Base-by-base conservation (phyloP, 1,140 invertebrate species). In the Caenorhabditis briggsae region DNA sequence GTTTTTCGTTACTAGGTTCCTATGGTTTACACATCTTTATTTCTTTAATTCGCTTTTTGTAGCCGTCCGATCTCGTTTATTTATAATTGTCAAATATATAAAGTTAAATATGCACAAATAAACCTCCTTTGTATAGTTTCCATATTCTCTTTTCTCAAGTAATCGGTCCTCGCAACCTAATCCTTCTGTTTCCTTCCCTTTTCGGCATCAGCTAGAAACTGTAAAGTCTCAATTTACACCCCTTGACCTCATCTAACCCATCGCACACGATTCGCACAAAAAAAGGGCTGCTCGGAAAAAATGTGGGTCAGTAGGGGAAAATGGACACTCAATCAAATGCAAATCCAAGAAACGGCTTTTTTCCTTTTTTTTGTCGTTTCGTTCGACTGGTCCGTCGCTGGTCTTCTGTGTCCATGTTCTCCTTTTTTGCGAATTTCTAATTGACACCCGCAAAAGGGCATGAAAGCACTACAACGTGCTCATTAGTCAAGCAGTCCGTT, bases 191-290 rank as follows among this genome's bases (percentile, higher is more conserved):
- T n/a, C 20, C 11, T 50, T 53, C 12, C 50, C 33, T 48, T 78
- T 43, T 23, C 70, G 70, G 70, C 70, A 78, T 23, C 8, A 53
- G 53, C 46, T 53, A 78, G 12, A 50, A 78, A 78, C 43, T 70
- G 64, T 70, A 70, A 16, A 48, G 70, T 78, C 70, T 78, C 70
- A 46, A 78, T 78, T 78, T 78, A 78, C 70, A 78, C 70, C 70
- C 70, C 18, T 78, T 78, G 70, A 78, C 70, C 70, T 78, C 33
- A 46, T 78, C 46, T 33, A 14, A 33, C 12, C 33, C 33, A 46
- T 64, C 33, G 23, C 12, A 11, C 11, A 9, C 6, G 9, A 46
- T 18, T 46, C 64, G 41, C 64, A 78, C 50, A 78, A 78, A 78
- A 50, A 9, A 23, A 53, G 33, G 48, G 70, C 70, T 78, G 46